Evolutionary conservation across 2,113 vertebrate genomes (phyloP).

Genomic region (Mobula hypostoma): DNA sequence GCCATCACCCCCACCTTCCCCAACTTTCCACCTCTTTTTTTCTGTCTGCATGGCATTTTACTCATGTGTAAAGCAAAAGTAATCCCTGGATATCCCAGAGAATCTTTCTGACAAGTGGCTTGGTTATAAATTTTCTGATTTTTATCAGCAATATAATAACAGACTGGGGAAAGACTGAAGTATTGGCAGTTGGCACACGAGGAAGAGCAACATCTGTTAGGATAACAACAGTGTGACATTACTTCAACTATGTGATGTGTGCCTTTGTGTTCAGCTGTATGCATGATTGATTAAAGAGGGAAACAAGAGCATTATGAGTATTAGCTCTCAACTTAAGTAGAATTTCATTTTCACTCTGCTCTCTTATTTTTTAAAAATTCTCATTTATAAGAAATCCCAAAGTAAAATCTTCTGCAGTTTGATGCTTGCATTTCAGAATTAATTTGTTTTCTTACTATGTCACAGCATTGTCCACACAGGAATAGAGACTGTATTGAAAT

Average conservation of each 20-base stretch:
- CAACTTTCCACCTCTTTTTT: too few species aligned
- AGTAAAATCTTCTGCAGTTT: neutral
- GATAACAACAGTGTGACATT: neutral
- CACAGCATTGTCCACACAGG: neutral
- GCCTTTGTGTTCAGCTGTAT: neutral
- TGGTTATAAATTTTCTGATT: neutral
- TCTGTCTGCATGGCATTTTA: neutral
- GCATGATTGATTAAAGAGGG: neutral
- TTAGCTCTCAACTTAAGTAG: neutral
- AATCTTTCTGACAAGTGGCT: neutral
- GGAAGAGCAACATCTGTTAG: neutral
- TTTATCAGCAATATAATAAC: neutral
- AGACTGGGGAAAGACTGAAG: neutral
- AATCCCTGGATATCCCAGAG: neutral
- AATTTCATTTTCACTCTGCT: neutral
- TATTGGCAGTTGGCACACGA: neutral
- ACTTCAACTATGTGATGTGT: neutral
- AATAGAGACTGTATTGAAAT: neutral
- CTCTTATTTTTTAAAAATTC: neutral
- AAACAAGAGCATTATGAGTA: neutral
- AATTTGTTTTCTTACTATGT: neutral
- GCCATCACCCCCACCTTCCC: too few species aligned
- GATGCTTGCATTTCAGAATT: neutral
- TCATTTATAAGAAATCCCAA: neutral
- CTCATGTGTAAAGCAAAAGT: neutral